A percentile compares a stretch with the other conserved stretches of the same genome.
These are phyloP conservation scores for Aradophagus sp. DNA, from an alignment of 1,140 invertebrate species.

Conservation along the genomic window DNA sequence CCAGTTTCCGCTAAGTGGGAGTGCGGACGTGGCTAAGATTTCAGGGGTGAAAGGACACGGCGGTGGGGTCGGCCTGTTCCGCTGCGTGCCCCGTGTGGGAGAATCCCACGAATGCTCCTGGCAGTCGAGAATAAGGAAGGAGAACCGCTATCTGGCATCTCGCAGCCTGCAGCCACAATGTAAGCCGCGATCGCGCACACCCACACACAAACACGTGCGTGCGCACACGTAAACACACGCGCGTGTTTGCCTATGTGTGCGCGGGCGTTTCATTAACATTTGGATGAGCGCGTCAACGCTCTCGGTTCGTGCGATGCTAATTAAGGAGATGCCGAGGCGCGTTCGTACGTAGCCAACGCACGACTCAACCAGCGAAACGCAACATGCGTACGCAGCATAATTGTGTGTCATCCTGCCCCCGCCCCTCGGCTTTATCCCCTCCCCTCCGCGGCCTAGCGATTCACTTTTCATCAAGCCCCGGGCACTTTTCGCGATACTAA, in stretches of 20 bases:
- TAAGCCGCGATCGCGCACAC: conserved; percentile 3
- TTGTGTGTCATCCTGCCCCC: conserved; percentile 7
- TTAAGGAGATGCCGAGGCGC: too few species aligned
- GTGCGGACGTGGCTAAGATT: conserved; percentile 44
- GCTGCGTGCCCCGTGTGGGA: conserved; percentile 73
- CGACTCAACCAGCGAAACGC: conserved; percentile 27
- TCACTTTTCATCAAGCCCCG: conserved; percentile 28
- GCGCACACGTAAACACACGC: too few species aligned
- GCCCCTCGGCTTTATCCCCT: background rate
- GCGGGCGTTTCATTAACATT: conserved; percentile 47
- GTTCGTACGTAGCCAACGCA: conserved; percentile 1
- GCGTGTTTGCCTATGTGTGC: background rate
- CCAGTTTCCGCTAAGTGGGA: conserved; percentile 21
- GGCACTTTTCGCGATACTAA: conserved; percentile 41
- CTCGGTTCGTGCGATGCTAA: conserved; percentile 41
- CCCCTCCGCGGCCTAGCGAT: conserved; percentile 5
- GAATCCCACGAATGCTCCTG: conserved; percentile 67
- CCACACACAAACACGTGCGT: too few species aligned
- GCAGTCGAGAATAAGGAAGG: conserved; percentile 11
- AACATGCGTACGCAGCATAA: conserved; percentile 38
- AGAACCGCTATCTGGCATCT: conserved; percentile 34
- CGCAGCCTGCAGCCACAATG: conserved; percentile 33
- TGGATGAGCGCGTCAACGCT: conserved; percentile 47
- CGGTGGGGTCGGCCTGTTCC: conserved; percentile 64
- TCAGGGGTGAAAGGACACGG: conserved; percentile 56